Conservation (phyloP, 2,797 vertebrate genomes). For the Paguma larvata region DNA sequence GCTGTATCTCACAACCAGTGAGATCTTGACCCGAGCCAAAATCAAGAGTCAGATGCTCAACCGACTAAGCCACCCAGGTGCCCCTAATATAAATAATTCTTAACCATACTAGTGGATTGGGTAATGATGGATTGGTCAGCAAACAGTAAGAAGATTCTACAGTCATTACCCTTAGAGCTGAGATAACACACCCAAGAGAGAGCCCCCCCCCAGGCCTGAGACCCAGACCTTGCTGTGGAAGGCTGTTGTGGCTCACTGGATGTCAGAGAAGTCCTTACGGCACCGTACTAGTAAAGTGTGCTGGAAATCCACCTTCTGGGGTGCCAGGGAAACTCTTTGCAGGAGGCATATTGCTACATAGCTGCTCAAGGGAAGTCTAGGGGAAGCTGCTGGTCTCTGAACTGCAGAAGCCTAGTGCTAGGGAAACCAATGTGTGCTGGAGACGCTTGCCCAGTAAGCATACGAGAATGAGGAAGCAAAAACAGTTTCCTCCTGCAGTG, state of each 20-base stretch:
- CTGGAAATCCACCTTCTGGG: background rate
- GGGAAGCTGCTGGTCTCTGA: background rate
- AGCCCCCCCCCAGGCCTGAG: background rate
- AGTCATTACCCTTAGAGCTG: background rate
- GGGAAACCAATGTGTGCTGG: background rate
- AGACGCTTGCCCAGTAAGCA: background rate
- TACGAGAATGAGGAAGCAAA: constrained; percentile 12
- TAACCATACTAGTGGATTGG: background rate
- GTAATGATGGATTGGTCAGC: background rate
- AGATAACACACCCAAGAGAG: background rate
- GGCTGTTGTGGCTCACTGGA: background rate
- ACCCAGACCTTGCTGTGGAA: background rate
- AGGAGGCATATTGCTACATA: background rate
- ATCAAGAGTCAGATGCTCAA: too few relatives aligned
- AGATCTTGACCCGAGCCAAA: too few relatives aligned
- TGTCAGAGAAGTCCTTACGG: background rate
- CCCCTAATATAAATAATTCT: background rate
- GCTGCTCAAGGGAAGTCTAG: background rate
- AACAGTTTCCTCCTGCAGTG: background rate
- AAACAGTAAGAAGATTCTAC: background rate
- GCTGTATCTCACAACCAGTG: too few relatives aligned
- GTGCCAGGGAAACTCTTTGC: background rate
- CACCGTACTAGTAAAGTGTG: background rate
- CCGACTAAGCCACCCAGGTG: too few relatives aligned
- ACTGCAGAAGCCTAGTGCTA: background rate